Evolutionary conservation across 2,888 invertebrate species (phyloP).

Genomic region (Heliconius ethilla): DNA sequence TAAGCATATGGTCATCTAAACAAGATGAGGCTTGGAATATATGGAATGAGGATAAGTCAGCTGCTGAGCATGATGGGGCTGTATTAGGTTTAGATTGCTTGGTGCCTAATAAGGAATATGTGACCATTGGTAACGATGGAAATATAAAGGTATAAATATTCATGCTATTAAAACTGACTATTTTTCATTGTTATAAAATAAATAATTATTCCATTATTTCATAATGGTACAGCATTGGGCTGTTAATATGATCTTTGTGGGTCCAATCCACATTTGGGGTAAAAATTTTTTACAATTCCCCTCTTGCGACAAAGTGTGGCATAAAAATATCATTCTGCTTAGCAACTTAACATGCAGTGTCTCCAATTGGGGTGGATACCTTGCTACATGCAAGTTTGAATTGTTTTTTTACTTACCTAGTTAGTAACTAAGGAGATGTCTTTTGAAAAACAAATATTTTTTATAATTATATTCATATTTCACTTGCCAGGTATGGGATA

Average conservation of each 20-base stretch:
- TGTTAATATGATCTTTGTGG: too few relatives aligned
- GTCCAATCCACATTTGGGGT: too few relatives aligned
- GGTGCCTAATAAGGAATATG: constrained; percentile 61
- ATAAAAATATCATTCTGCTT: too few relatives aligned
- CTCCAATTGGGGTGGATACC: not conserved
- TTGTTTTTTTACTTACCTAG: not conserved
- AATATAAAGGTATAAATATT: constrained; percentile 65
- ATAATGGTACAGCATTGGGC: too few relatives aligned
- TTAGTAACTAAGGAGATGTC: not conserved
- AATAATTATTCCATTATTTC: too few relatives aligned
- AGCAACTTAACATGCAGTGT: too few relatives aligned
- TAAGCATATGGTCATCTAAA: constrained; percentile 66
- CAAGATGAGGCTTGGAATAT: constrained; percentile 63
- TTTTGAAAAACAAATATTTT: not conserved
- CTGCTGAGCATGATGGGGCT: constrained; percentile 72
- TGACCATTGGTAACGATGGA: constrained; percentile 75
- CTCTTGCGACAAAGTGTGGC: too few relatives aligned
- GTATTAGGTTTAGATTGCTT: constrained; percentile 67
- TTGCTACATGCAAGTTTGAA: not conserved
- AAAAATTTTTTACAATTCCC: too few relatives aligned
- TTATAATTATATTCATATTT: not conserved
- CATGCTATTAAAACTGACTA: not conserved
- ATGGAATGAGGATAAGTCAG: constrained; percentile 66
- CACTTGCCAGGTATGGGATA: constrained; percentile 74
- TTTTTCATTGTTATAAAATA: too few relatives aligned